phyloP scores from a whole-genome alignment of 2,888 invertebrate species.

The Corbicula japonica region DNA sequence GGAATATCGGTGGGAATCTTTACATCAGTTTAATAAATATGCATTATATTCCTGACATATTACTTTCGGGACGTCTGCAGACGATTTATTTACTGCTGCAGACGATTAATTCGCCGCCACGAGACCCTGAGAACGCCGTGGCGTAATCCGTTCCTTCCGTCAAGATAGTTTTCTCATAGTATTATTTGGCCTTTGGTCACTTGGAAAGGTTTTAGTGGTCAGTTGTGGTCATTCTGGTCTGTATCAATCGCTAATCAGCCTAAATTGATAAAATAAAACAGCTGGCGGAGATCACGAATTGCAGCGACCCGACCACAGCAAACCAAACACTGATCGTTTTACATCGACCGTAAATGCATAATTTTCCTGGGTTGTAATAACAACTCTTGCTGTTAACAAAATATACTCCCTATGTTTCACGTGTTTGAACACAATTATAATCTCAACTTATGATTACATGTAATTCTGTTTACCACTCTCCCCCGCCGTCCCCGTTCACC shows the following conservation, averaged over 20 bases:
- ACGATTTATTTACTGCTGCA: constrained; percentile 12
- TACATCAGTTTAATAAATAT: constrained; percentile 27
- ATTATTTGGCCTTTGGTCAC: constrained; percentile 1
- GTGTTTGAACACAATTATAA: too few species aligned
- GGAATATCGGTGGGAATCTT: background rate
- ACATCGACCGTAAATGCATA: too few species aligned
- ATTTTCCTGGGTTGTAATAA: background rate
- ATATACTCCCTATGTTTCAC: too few species aligned
- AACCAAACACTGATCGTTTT: constrained; percentile 8
- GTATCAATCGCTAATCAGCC: constrained; percentile 27
- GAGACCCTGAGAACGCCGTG: background rate
- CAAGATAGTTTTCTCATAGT: constrained; percentile 26
- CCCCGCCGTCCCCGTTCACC: too few species aligned
- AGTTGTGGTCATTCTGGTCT: constrained; percentile 23
- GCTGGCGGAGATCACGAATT: background rate
- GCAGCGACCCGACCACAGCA: constrained; percentile 1
- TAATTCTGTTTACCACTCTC: too few species aligned
- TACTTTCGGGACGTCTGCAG: constrained; percentile 21
- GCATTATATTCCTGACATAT: constrained; percentile 1
- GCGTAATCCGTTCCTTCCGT: constrained; percentile 9
- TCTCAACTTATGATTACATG: too few species aligned
- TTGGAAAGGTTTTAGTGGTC: constrained; percentile 1
- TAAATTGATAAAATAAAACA: background rate
- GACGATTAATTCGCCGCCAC: constrained; percentile 19
- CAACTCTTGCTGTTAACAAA: too few species aligned